A percentile compares a stretch with the other conserved stretches of the same genome.
phyloP scores from a whole-genome alignment of 2,797 vertebrate genomes.

The Tolypeutes matacus region DNA sequence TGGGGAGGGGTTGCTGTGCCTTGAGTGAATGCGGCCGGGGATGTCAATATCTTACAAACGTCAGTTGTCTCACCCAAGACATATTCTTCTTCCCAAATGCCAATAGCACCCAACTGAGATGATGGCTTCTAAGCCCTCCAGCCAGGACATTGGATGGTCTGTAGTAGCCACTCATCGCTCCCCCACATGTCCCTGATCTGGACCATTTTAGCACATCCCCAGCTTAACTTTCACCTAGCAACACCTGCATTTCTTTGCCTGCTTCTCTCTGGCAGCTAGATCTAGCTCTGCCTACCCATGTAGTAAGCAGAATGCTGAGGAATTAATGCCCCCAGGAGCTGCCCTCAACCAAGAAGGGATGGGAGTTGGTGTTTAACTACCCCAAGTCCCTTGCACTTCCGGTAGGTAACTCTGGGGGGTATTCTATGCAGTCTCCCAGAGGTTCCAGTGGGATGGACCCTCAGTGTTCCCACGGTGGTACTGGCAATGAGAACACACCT shows the following conservation, averaged over 20 bases:
- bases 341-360: not conserved
- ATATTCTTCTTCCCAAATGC: not conserved
- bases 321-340: not conserved
- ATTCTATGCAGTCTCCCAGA: not conserved
- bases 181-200: rapidly evolving
- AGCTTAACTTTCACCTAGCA: not conserved
- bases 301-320: not conserved
- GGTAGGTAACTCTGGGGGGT: not conserved
- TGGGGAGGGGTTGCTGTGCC: not conserved
- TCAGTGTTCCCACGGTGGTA: not conserved
- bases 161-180: rapidly evolving
- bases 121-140: not conserved
- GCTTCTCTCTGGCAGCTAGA: not conserved
- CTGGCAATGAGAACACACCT: not conserved
- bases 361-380: too few relatives aligned
- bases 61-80: rapidly evolving
- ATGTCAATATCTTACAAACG: not conserved
- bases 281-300: not conserved
- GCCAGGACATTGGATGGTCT: too few relatives aligned
- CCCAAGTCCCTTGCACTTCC: rapidly evolving
- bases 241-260: not conserved
- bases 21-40: not conserved
- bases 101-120: rapidly evolving
- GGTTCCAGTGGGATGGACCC: not conserved
- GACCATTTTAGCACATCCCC: not conserved